Evolutionary conservation across 2,888 invertebrate genomes (phyloP).

Genomic region (Zaprionus lineosus): DNA sequence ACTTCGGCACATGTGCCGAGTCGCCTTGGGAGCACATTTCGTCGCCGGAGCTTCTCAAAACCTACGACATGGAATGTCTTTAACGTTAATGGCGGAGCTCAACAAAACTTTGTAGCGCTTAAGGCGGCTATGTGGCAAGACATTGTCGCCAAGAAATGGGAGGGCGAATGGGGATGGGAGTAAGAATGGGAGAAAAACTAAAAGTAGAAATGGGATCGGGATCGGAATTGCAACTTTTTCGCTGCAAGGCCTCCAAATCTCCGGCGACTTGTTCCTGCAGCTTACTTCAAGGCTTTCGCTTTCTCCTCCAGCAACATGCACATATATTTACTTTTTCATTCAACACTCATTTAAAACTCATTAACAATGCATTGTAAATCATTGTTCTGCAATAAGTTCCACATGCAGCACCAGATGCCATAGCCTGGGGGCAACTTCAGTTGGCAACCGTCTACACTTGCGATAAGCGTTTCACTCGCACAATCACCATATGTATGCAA

Average conservation of each 20-base stretch:
- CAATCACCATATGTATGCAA: no score
- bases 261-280: constrained; percentile 61
- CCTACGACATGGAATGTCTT: constrained; percentile 62
- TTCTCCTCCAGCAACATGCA: constrained; percentile 2
- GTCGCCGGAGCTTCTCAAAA: constrained; percentile 2
- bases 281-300: constrained; percentile 34
- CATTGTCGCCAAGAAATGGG: constrained; percentile 35
- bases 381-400: constrained; percentile 60
- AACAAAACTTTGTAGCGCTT: constrained; percentile 63
- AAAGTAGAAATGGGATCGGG: no score
- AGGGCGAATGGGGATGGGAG: no score
- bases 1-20: constrained; percentile 26
- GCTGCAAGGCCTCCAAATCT: constrained; percentile 41
- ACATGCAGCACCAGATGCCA: constrained; percentile 14
- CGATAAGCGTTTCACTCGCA: no score
- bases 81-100: constrained; percentile 72
- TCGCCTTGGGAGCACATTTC: constrained; percentile 36
- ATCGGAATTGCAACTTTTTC: constrained; percentile 51
- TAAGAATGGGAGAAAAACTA: no score
- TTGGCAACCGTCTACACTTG: constrained; percentile 4
- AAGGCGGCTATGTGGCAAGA: constrained; percentile 69
- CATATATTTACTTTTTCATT: constrained; percentile 22
- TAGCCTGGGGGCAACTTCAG: constrained; percentile 10
- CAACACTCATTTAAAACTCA: constrained; percentile 70
- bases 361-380: constrained; percentile 70